These are phyloP conservation scores for Carassius auratus DNA, from an alignment of 2,113 vertebrate genomes.

Conservation along the genomic window DNA sequence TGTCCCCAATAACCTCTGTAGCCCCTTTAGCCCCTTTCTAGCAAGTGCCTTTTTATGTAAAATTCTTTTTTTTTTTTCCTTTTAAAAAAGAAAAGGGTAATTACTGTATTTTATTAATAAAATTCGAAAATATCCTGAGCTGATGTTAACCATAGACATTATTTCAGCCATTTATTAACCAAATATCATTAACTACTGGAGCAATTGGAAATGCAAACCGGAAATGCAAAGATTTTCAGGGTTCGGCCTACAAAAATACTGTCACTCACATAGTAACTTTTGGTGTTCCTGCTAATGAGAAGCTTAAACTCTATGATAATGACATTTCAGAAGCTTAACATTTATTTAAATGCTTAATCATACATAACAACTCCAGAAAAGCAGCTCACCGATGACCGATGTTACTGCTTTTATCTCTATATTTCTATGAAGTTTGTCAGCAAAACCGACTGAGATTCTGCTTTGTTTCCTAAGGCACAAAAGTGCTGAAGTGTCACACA, in stretches of 20 bases:
- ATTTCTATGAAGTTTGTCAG: neutral
- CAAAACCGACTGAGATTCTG: neutral
- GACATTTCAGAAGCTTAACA: neutral
- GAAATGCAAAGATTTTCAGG: neutral
- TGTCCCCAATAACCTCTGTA: neutral
- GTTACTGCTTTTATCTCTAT: neutral
- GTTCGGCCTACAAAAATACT: too few species aligned
- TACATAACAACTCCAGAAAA: neutral
- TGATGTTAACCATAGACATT: neutral
- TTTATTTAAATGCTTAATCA: neutral
- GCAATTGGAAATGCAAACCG: neutral
- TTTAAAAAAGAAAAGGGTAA: neutral
- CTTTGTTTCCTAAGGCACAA: neutral
- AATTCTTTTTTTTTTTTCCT: too few species aligned
- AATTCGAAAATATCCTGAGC: neutral
- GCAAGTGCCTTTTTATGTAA: too few species aligned
- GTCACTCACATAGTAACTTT: too few species aligned
- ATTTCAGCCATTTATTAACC: neutral
- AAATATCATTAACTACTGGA: neutral
- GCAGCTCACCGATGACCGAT: neutral
- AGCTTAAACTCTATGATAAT: neutral
- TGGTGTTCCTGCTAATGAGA: neutral
- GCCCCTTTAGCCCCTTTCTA: neutral
- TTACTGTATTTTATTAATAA: neutral
- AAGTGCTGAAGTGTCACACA: neutral